A percentile compares a stretch with the other conserved stretches of the same genome.
These are phyloP conservation scores for Ctenicera cuprea DNA, from an alignment of 2,888 invertebrate genomes.

Conservation along the genomic window DNA sequence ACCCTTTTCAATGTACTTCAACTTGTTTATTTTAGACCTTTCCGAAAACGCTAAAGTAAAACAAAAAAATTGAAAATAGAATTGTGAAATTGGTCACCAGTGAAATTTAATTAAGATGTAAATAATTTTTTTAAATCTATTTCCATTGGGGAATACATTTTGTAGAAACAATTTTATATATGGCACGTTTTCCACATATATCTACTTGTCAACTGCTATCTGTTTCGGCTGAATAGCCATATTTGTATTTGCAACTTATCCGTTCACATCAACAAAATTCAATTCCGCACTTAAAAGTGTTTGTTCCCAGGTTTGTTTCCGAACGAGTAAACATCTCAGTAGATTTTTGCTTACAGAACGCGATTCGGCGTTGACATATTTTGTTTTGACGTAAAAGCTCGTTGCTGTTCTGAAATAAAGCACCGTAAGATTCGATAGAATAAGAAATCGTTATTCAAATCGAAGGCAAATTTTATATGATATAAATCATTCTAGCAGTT, in stretches of 20 bases:
- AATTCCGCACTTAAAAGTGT: conserved; percentile 31
- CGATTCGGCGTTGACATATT: conserved; percentile 29
- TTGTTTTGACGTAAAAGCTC: conserved; percentile 31
- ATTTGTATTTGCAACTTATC: conserved; percentile 37
- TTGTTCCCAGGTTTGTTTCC: conserved; percentile 38
- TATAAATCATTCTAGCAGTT: conserved; percentile 35
- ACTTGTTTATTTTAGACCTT: neutral
- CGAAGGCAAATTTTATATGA: conserved; percentile 18
- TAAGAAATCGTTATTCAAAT: conserved; percentile 29
- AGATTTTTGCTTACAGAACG: conserved; percentile 30
- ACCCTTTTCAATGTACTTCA: conserved; percentile 11
- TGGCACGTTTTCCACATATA: conserved; percentile 15
- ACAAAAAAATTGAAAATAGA: neutral
- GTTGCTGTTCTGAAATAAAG: conserved; percentile 14
- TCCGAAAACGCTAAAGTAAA: neutral
- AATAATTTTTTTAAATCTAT: neutral
- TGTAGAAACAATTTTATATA: neutral
- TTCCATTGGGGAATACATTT: neutral
- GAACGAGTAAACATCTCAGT: conserved; percentile 29
- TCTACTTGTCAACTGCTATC: conserved; percentile 24
- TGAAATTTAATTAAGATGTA: conserved; percentile 1
- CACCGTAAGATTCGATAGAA: conserved; percentile 24
- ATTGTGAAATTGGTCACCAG: neutral
- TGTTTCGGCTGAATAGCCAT: conserved; percentile 25
- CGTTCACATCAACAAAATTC: conserved; percentile 35